Evolutionary conservation across 2,113 vertebrate genomes (phyloP), one percentile per base, ranked within the genome.

Genomic region (Chaetorhynchus papuensis): DNA sequence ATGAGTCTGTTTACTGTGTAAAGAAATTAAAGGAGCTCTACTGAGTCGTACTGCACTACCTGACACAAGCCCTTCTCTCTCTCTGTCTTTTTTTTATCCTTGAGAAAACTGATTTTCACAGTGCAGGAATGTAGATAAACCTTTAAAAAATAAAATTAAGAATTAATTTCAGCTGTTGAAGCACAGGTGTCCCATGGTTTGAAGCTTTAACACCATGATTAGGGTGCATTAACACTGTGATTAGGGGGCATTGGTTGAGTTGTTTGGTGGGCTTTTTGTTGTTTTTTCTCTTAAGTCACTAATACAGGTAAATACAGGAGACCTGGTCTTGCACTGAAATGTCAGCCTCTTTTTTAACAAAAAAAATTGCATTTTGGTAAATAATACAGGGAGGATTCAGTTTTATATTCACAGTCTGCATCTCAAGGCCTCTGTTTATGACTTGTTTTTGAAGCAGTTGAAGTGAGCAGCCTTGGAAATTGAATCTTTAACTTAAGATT

Each of bases 1-100:
- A 97, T 84, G 94, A 93, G 81, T 96, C 94, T 96, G 95, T 97
- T 96, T 96, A 94, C 69, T 97, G 95, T 98, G 97, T 97, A 95
- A 95, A 97, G 96, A 97, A 86, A 96, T 97, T 94, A 96, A 96
- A 97, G 63, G 87, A 97, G 39, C 93, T 93, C 88, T 93, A 80
- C 91, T 59, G 91, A 97, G 71, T 95, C 64, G 31, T 68, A 63
- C 94, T 97, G 97, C 97, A 97, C 98, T 97, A 90, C 96, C 66
- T 95, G 68, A 70, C 94, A 87, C 76, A 68, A 97, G 69, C 81
- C 53, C 4, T 84, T 71, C 81, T 89, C 28, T 61, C 4, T 68
- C 3, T 54, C 24, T 89, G 13, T 61, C 20, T 74, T 30, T 9
- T 42, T 63, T 54, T 70, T 63, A 15, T 17, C 24, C 50, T 66